phyloP scores from a whole-genome alignment of 2,797 vertebrate genomes.

The Erpetoichthys calabaricus region DNA sequence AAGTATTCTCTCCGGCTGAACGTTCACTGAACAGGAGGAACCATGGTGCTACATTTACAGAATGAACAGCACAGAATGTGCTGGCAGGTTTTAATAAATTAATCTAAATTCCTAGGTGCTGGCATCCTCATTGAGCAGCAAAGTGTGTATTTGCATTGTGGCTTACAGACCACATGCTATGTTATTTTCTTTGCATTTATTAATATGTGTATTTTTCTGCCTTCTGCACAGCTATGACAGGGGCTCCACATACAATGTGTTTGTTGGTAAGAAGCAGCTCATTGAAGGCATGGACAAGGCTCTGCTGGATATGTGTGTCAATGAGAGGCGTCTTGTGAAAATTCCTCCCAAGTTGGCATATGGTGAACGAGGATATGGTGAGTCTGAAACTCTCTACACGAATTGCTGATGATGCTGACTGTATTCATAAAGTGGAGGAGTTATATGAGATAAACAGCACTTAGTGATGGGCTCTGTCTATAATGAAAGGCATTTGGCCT shows the following conservation, averaged over 20 bases:
- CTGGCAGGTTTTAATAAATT: no score
- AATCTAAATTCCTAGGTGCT: no score
- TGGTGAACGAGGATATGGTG: constrained; percentile 76
- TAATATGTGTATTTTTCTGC: constrained; percentile 6
- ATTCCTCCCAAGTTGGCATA: constrained; percentile 84
- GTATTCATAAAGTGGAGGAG: neutral
- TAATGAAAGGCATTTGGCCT: no score
- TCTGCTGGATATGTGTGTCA: constrained; percentile 88
- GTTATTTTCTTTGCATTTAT: neutral
- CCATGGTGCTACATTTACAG: no score
- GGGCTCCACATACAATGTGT: constrained; percentile 81
- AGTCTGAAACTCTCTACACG: constrained; percentile 20
- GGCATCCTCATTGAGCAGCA: no score
- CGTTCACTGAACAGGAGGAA: no score
- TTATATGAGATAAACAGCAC: no score
- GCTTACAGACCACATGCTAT: neutral
- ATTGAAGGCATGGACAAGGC: constrained; percentile 93
- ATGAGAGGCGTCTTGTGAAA: constrained; percentile 76
- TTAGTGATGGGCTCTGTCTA: no score
- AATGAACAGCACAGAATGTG: no score
- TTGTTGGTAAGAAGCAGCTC: constrained; percentile 81
- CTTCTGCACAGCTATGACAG: constrained; percentile 68
- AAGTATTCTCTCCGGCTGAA: no score
- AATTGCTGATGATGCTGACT: neutral
- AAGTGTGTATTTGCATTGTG: no score